Conservation (phyloP, 2,797 vertebrate genomes). For the Enteromius treurensis region DNA sequence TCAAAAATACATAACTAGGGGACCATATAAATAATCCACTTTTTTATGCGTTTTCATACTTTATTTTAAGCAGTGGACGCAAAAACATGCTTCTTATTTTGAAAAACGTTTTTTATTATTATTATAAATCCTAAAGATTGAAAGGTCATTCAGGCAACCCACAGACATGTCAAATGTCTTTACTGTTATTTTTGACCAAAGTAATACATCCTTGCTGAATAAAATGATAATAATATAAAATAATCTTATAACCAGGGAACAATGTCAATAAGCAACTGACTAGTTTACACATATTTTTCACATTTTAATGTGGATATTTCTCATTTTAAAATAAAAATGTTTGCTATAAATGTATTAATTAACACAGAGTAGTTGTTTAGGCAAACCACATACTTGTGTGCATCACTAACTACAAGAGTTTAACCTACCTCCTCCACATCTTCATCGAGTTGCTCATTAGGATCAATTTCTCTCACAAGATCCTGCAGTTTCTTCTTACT, state of each 20-base stretch:
- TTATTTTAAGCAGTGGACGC: not conserved
- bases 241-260: not conserved
- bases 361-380: not conserved
- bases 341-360: not conserved
- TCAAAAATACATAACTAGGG: not conserved
- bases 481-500: slow-evolving; percentile 99
- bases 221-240: not conserved
- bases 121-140: not conserved
- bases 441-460: slow-evolving; percentile 97
- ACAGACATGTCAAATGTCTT: not conserved
- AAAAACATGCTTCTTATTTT: not conserved
- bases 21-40: not conserved
- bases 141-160: not conserved
- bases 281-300: not conserved
- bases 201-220: not conserved
- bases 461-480: slow-evolving; percentile 96
- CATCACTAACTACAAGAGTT: not conserved
- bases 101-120: not conserved
- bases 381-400: not conserved
- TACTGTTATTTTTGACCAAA: not conserved
- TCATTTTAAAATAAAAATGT: not conserved
- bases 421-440: slow-evolving; percentile 94
- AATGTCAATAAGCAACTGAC: not conserved
- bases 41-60: not conserved
- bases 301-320: no score